Base-by-base conservation (phyloP, 2,797 vertebrate genomes). In the Emys orbicularis region DNA sequence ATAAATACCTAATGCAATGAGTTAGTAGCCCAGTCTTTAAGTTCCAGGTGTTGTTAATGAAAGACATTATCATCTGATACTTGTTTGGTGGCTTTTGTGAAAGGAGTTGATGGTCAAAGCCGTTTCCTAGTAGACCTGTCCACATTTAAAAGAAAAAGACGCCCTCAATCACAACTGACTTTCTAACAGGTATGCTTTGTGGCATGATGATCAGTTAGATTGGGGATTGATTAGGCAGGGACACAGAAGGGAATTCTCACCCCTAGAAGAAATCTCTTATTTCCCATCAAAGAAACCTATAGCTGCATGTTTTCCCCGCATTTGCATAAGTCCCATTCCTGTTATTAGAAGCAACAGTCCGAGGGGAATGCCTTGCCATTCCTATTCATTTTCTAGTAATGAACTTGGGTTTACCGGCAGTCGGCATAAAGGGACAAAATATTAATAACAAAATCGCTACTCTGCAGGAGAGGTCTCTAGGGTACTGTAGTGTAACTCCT, bases 361-460 rank as follows among this genome's bases (percentile, higher is more conserved):
- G 83, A 31, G 80, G 81, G 90, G 25, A 95, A 96, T 89, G 92
- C 89, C 92, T 94, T 95, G 87, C 93, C 81, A 68, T 95, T 93
- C 89, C 85, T 91, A 89, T 95, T 96, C 89, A 90, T 94, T 92
- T 91, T 95, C 95, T 97, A 94, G 90, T 56, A 86, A 81, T 91
- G 79, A 96, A 93, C 59, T 82, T 81, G 89, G 61, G 50, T 80
- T 98, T 98, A 98, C 98, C 0, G 96, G 96, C 84, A 98, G 79
- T 80, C 3, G 6, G 34, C 87, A 89, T 61, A 95, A 96, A 92
- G 92, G 88, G 84, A 90, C 83, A 85, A 94, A 95, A 92, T 92
- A 95, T 97, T 98, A 97, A 95, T 96, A 98, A 94, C 97, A 97
- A 96, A 97, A 98, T 98, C 81, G 83, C 31, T 76, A 50, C 27